Conservation (phyloP, 2,113 vertebrate species). For the Oenanthe oenanthe region DNA sequence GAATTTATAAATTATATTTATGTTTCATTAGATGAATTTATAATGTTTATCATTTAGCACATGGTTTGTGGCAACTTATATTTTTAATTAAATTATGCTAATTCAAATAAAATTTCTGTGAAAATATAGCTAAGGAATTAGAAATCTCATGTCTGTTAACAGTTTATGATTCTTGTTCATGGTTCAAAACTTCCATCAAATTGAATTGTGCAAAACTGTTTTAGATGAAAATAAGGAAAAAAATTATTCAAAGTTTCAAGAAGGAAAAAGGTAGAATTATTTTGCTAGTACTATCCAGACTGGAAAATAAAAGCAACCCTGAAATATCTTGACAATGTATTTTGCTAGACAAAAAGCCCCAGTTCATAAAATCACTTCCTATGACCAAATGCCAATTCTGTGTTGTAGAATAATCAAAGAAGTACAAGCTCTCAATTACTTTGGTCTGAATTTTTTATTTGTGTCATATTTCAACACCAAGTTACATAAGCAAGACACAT, state of each 20-base stretch:
- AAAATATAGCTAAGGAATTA: neutral
- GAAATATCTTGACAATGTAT: neutral
- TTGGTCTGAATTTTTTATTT: neutral
- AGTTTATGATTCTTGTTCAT: neutral
- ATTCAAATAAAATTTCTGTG: neutral
- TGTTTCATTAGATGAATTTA: neutral
- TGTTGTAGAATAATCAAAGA: neutral
- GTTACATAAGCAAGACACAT: neutral
- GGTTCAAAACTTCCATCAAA: neutral
- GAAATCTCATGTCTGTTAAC: neutral
- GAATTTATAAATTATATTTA: neutral
- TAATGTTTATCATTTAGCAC: neutral
- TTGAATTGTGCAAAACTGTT: neutral
- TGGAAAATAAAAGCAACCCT: neutral
- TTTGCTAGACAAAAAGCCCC: rapidly evolving
- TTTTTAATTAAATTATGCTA: neutral
- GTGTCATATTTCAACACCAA: neutral
- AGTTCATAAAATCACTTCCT: neutral
- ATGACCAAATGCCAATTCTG: neutral
- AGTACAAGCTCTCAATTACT: neutral
- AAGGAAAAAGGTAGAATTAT: neutral
- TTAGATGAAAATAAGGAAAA: neutral
- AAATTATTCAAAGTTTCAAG: neutral
- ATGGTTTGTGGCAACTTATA: neutral
- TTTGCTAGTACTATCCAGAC: neutral